Percentiles rank a stretch among this genome's conserved stretches.
phyloP scores from a whole-genome alignment of 2,113 vertebrate genomes.

The Oncorhynchus clarkii region DNA sequence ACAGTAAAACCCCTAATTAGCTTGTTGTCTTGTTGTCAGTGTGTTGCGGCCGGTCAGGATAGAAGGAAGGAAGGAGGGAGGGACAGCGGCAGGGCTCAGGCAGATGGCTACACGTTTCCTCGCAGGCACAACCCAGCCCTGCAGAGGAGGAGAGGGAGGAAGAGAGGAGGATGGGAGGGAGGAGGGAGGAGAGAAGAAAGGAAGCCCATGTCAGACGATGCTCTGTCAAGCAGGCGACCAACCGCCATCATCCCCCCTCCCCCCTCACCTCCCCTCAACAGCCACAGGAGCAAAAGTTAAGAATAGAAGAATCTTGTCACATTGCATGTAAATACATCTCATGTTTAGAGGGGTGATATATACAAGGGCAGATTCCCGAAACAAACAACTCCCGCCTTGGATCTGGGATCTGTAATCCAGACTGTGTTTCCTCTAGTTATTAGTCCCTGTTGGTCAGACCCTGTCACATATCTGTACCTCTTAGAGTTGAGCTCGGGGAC shows the following conservation, averaged over 20 bases:
- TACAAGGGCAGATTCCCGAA: constrained; percentile 26
- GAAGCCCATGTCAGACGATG: constrained; percentile 58
- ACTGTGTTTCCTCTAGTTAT: constrained; percentile 51
- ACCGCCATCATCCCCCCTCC: constrained; percentile 34
- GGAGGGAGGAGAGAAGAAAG: constrained; percentile 20
- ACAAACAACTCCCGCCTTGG: constrained; percentile 47
- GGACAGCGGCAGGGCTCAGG: constrained; percentile 22
- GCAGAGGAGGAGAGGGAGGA: constrained; percentile 18
- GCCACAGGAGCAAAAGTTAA: constrained; percentile 68
- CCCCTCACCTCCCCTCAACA: constrained; percentile 26
- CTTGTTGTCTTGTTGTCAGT: constrained; percentile 56
- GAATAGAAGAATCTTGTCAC: constrained; percentile 77
- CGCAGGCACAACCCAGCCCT: constrained; percentile 28
- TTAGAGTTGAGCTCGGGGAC: constrained; percentile 44
- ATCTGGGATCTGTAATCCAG: constrained; percentile 37
- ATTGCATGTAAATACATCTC: constrained; percentile 62
- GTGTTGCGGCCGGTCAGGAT: constrained; percentile 6
- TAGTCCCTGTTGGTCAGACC: constrained; percentile 66
- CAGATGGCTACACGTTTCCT: constrained; percentile 66
- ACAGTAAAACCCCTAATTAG: constrained; percentile 67
- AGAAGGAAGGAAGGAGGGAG: background rate
- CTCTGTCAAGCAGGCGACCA: constrained; percentile 39
- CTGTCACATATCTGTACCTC: constrained; percentile 67
- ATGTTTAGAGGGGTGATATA: constrained; percentile 52
- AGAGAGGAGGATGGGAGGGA: constrained; percentile 27